These are phyloP conservation scores for Sternotherus odoratus DNA, from an alignment of 2,797 vertebrate species.

Conservation along the genomic window DNA sequence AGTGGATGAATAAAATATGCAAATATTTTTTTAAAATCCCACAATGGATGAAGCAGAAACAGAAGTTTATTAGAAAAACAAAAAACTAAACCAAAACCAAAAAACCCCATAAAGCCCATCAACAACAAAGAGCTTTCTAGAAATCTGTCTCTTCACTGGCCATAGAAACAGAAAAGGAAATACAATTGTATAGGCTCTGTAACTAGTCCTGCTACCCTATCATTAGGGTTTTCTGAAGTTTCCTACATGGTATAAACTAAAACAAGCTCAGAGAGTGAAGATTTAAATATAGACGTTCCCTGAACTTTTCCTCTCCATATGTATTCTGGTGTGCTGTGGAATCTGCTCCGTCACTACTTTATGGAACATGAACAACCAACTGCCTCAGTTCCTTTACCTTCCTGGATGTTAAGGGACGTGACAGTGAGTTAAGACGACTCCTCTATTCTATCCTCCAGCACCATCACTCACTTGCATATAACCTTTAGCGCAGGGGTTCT, in stretches of 20 bases:
- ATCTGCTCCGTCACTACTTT: conserved; percentile 15
- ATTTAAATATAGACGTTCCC: conserved; percentile 1
- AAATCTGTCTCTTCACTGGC: background rate
- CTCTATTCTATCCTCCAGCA: background rate
- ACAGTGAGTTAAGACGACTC: background rate
- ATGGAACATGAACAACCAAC: background rate
- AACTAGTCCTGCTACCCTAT: background rate
- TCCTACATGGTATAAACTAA: background rate
- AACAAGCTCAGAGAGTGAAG: background rate
- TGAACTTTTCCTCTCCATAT: background rate
- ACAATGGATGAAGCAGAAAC: background rate
- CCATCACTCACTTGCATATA: background rate
- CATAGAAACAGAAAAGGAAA: background rate
- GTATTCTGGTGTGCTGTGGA: background rate
- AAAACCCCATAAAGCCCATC: background rate
- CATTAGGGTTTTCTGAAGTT: background rate
- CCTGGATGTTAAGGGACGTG: background rate
- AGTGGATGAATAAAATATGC: background rate
- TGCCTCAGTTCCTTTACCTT: conserved; percentile 2
- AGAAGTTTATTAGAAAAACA: rapidly evolving
- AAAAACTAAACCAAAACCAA: background rate
- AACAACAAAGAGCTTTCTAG: background rate
- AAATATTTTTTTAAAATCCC: background rate
- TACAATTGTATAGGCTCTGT: background rate
- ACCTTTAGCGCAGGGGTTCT: background rate